phyloP scores from a whole-genome alignment of 1,140 invertebrate species.

The Calliopsis andreniformis region DNA sequence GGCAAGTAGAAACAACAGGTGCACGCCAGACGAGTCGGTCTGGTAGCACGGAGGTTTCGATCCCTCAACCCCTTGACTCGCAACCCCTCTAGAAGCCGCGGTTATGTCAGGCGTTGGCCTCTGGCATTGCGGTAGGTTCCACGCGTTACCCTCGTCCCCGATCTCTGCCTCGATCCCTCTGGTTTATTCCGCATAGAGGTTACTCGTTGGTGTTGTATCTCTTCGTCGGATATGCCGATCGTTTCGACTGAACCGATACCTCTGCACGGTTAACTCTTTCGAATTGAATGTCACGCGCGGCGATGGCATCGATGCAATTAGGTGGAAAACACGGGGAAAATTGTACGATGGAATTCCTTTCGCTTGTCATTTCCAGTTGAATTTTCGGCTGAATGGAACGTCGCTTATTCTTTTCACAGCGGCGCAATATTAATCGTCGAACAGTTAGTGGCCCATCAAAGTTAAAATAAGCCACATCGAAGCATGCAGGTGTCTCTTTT shows the following conservation, averaged over 20 bases:
- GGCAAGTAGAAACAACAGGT: slow-evolving; percentile 71
- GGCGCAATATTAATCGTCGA: neutral
- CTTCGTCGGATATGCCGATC: slow-evolving; percentile 28
- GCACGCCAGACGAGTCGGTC: slow-evolving; percentile 60
- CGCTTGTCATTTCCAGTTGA: neutral
- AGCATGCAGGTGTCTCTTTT: slow-evolving; percentile 58
- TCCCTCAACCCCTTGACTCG: slow-evolving; percentile 61
- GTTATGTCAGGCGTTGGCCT: slow-evolving; percentile 67
- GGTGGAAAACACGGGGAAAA: neutral
- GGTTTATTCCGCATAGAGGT: slow-evolving; percentile 52
- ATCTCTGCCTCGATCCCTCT: slow-evolving; percentile 52
- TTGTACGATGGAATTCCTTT: neutral
- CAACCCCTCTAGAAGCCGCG: slow-evolving; percentile 57
- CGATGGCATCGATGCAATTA: neutral
- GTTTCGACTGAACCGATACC: slow-evolving; percentile 7
- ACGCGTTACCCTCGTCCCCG: slow-evolving; percentile 57
- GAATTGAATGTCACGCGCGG: neutral
- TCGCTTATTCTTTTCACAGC: neutral
- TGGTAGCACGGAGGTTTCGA: slow-evolving; percentile 46
- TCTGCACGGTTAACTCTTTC: neutral
- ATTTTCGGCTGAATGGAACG: neutral
- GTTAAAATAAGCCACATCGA: slow-evolving; percentile 38
- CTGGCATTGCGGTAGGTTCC: slow-evolving; percentile 59
- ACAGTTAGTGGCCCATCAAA: slow-evolving; percentile 10
- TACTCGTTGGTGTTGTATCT: slow-evolving; percentile 32